Conservation (phyloP, 64 coral and sea anemone genomes). For the Acropora yongei region DNA sequence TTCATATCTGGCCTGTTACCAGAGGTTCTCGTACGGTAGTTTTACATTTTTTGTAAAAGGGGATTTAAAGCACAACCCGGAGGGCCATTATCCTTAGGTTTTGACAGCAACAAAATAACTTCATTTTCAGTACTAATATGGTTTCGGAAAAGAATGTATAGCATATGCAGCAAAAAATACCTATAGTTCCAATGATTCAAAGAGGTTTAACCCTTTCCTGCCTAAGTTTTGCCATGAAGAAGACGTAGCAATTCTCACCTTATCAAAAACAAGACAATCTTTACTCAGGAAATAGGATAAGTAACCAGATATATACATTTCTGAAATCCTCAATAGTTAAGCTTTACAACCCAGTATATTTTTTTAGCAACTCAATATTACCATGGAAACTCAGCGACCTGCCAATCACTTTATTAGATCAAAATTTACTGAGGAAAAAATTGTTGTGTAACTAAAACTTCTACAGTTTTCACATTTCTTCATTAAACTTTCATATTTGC, state of each 20-base stretch:
- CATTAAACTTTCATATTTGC: constrained; percentile 8
- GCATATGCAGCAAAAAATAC: neutral
- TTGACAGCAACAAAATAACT: too few relatives aligned
- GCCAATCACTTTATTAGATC: neutral
- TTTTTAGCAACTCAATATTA: neutral
- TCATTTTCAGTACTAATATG: too few relatives aligned
- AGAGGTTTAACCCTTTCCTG: neutral
- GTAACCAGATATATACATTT: neutral
- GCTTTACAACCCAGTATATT: neutral
- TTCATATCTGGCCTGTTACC: too few relatives aligned
- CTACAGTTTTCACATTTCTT: constrained; percentile 12
- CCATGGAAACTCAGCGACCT: neutral
- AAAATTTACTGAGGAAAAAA: neutral
- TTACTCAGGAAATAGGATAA: neutral
- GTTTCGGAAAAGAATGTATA: too few relatives aligned
- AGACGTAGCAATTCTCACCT: neutral
- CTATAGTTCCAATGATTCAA: neutral
- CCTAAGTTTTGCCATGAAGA: neutral
- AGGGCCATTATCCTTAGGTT: too few relatives aligned
- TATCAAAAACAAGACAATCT: neutral
- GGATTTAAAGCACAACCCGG: too few relatives aligned
- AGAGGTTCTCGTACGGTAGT: too few relatives aligned
- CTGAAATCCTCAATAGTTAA: neutral
- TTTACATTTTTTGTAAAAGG: too few relatives aligned
- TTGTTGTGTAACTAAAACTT: constrained; percentile 11